Base-by-base conservation (phyloP, 2,797 vertebrate genomes). In the Sylvilagus floridanus region DNA sequence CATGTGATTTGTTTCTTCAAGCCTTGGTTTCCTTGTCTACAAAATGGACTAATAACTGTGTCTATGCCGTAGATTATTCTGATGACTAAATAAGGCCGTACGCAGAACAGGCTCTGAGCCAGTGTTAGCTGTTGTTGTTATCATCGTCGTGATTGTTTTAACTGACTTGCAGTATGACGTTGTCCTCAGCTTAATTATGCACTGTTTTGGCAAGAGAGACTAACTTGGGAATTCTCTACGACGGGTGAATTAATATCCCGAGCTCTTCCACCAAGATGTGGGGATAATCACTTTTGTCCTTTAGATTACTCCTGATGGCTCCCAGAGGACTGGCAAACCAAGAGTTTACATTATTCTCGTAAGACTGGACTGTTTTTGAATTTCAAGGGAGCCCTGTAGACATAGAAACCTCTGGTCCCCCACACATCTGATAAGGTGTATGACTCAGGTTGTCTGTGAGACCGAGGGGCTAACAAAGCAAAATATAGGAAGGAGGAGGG, bases 251-350 rank as follows among this genome's bases (percentile, higher is more conserved):
- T 91, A 92, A 90, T 96, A 90, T 91, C 84, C 37, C 88, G 75
- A 95, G 69, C 63, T 90, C 89, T 84, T 87, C 68, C 82, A 87
- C 86, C 91, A 84, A 95, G 86, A 93, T 76, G 65, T 65, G 28
- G 82, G 3, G 63, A 73, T 93, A 78, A 88, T 92, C 81, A 87
- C 95, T 92, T 94, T 77, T 86, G 42, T 93, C 88, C 91, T 88
- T 95, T 65, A 90, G 78, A 88, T 95, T 93, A 88, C 60, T 52
- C 13, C 3, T 92, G 79, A 0, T 85, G 66, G 52, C 83, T 94
- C 94, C 96, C 88, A 76, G 77, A 97, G 96, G 88, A 87, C 95
- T 60, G 79, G 84, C 17, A 91, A 89, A 88, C 60, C 85, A 86
- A 96, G 75, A 42, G 21, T 84, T 84, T 75, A 2, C 75, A 60